phyloP scores from a whole-genome alignment of 2,113 vertebrate species.

The Leiothrix lutea region DNA sequence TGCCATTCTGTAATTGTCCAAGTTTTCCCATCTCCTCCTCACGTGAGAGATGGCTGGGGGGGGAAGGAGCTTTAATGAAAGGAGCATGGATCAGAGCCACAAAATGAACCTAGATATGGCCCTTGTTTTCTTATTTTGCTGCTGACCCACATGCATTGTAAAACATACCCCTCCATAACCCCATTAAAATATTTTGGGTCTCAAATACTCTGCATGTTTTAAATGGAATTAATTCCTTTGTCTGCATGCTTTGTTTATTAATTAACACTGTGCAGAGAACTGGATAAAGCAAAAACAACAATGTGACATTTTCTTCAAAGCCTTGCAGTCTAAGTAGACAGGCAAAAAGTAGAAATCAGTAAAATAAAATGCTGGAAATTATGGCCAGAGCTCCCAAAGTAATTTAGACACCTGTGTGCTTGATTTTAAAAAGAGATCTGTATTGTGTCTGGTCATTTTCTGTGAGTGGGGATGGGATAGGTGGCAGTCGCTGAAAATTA shows the following conservation, averaged over 20 bases:
- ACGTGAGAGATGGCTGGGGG: background rate
- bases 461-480: background rate
- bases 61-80: background rate
- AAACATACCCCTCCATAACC: background rate
- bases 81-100: background rate
- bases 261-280: background rate
- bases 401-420: background rate
- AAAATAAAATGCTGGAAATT: background rate
- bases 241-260: background rate
- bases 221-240: background rate
- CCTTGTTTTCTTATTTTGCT: constrained; percentile 8
- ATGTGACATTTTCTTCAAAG: background rate
- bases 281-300: background rate
- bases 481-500: background rate
- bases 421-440: background rate
- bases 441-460: background rate
- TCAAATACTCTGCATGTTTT: background rate
- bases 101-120: background rate
- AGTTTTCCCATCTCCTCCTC: background rate
- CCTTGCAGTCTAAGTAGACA: background rate
- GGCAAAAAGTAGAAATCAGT: background rate
- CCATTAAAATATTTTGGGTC: background rate
- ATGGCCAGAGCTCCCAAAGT: background rate
- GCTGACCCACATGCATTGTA: background rate
- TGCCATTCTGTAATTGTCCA: background rate